Percentiles rank a stretch among this genome's conserved stretches.
These are phyloP conservation scores for Centropus bengalensis DNA, from an alignment of 2,113 vertebrate species.

Conservation along the genomic window DNA sequence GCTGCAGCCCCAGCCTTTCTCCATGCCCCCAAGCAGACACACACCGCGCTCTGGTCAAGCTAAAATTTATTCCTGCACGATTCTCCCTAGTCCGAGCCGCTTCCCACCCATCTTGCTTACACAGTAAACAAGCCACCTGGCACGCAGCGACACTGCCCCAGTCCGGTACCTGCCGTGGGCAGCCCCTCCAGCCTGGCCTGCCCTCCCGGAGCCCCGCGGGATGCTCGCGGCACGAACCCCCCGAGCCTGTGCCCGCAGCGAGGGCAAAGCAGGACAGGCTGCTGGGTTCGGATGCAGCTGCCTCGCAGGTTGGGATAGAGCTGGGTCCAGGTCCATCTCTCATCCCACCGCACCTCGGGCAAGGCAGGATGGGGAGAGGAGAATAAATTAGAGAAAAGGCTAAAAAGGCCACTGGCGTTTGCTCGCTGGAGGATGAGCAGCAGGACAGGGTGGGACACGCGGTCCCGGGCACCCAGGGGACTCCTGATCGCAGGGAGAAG, in stretches of 20 bases:
- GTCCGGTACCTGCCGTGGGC: not conserved
- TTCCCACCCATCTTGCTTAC: conserved; percentile 77
- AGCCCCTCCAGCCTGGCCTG: not conserved
- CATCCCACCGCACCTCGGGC: conserved; percentile 17
- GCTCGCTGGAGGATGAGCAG: conserved; percentile 29
- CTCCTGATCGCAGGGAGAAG: not conserved
- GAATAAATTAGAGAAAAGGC: conserved; percentile 61
- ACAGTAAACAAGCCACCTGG: conserved; percentile 79
- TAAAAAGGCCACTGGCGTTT: conserved; percentile 55
- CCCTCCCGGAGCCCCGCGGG: not conserved
- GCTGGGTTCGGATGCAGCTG: not conserved
- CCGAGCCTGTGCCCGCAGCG: not conserved
- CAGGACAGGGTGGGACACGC: not conserved
- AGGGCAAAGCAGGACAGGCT: not conserved
- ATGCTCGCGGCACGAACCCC: not conserved
- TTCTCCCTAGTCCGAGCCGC: conserved; percentile 67
- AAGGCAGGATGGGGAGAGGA: not conserved
- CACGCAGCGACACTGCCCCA: conserved; percentile 22
- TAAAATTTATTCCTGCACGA: conserved; percentile 78
- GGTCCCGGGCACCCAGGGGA: not conserved
- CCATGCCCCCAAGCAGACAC: not conserved
- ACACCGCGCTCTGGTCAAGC: conserved; percentile 35
- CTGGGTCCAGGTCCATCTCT: not conserved
- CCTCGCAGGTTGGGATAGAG: not conserved
- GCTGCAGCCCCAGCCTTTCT: not conserved